Percentiles rank a stretch among this genome's conserved stretches.
Evolutionary conservation across 2,888 invertebrate genomes (phyloP).

Genomic region (Tipula helvola): DNA sequence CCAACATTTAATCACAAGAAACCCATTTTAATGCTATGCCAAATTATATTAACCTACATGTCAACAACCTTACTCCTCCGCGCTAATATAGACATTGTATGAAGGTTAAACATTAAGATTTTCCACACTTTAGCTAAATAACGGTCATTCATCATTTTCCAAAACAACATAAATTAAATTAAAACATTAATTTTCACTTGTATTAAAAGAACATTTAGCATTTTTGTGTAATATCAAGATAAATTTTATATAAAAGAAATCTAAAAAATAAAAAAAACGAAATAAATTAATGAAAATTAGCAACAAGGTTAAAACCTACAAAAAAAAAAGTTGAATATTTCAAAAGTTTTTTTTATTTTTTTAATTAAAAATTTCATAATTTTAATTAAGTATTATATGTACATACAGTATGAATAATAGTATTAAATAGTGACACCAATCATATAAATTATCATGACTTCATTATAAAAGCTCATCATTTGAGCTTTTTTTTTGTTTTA

Average conservation of each 20-base stretch:
- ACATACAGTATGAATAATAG: not conserved
- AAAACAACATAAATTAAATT: not conserved
- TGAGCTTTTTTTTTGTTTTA: not conserved
- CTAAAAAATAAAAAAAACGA: not conserved
- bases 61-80: too few relatives aligned
- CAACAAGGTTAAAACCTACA: constrained; percentile 4
- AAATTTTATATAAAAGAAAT: not conserved
- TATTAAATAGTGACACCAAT: not conserved
- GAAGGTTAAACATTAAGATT: not conserved
- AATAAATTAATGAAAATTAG: not conserved
- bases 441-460: not conserved
- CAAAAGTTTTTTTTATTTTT: not conserved
- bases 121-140: not conserved
- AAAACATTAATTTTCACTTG: not conserved
- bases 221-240: not conserved
- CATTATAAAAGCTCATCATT: not conserved
- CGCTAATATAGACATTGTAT: not conserved
- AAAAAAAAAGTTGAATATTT: not conserved
- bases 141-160: not conserved
- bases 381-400: not conserved
- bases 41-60: too few relatives aligned
- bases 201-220: not conserved
- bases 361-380: not conserved
- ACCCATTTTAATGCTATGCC: too few relatives aligned
- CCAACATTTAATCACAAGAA: too few relatives aligned